Evolutionary conservation across 2,113 vertebrate genomes (phyloP).

Genomic region (Crotalus helleri): DNA sequence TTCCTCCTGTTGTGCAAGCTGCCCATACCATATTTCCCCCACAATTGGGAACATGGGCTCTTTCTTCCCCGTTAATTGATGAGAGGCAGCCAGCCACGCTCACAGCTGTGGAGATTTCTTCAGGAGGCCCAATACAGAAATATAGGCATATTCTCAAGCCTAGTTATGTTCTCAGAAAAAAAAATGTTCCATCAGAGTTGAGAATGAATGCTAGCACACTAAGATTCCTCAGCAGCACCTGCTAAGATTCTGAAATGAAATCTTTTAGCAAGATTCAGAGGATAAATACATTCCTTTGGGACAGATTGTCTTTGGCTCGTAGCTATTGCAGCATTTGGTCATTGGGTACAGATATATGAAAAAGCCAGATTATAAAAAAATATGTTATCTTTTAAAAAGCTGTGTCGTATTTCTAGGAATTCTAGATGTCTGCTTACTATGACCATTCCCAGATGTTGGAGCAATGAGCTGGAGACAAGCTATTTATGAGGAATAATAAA

Average conservation of each 20-base stretch:
- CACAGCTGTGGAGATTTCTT: background rate
- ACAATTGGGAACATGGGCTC: background rate
- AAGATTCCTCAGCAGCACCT: background rate
- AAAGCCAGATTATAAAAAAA: conserved; percentile 52
- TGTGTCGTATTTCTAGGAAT: conserved; percentile 37
- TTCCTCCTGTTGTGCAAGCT: background rate
- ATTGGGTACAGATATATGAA: conserved; percentile 37
- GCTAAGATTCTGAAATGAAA: conserved; percentile 40
- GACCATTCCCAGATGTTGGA: conserved; percentile 39
- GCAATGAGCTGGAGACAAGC: conserved; percentile 39
- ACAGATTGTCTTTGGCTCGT: conserved; percentile 21
- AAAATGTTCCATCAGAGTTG: background rate
- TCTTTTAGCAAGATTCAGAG: conserved; percentile 47
- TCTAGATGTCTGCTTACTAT: conserved; percentile 42
- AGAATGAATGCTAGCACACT: background rate
- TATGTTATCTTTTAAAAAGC: conserved; percentile 28
- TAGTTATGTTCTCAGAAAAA: background rate
- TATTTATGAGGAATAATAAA: conserved; percentile 57
- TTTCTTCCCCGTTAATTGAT: background rate
- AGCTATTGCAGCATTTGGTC: conserved; percentile 44
- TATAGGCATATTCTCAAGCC: background rate
- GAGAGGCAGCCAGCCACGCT: background rate
- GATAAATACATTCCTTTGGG: conserved; percentile 54
- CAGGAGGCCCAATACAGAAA: background rate
- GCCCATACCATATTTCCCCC: background rate